Conservation (phyloP, 2,888 invertebrate species). For the Tinea trinotella region DNA sequence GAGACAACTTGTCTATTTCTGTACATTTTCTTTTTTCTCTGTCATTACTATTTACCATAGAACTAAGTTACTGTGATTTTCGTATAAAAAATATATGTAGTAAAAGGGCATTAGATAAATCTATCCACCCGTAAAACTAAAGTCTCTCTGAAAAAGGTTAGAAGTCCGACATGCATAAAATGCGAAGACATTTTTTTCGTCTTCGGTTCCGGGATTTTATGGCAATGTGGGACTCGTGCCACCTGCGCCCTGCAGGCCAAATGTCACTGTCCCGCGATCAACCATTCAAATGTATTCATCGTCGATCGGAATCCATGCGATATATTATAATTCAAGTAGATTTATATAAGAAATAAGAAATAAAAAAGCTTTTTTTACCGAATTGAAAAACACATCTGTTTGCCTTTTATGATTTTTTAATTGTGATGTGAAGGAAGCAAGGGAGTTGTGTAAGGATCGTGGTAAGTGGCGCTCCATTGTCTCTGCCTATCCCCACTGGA, state of each 20-base stretch:
- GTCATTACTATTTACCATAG: no score
- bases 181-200: constrained; percentile 7
- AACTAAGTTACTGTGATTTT: no score
- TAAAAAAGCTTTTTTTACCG: not conserved
- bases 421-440: no score
- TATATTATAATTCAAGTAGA: not conserved
- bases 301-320: not conserved
- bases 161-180: constrained; percentile 16
- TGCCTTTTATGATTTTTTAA: no score
- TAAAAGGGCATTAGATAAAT: not conserved
- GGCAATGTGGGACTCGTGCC: constrained; percentile 30
- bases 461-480: no score
- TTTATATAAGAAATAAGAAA: constrained; percentile 27
- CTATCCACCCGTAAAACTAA: not conserved
- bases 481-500: no score
- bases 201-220: constrained; percentile 29
- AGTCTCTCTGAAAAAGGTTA: not conserved
- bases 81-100: no score
- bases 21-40: no score
- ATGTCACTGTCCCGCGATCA: constrained; percentile 40
- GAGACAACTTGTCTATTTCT: no score
- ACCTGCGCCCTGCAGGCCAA: constrained; percentile 45
- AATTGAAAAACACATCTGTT: no score
- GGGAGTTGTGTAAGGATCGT: no score
- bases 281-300: constrained; percentile 56